Conservation (phyloP, 2,797 vertebrate genomes). For the Pelochelys cantorii region DNA sequence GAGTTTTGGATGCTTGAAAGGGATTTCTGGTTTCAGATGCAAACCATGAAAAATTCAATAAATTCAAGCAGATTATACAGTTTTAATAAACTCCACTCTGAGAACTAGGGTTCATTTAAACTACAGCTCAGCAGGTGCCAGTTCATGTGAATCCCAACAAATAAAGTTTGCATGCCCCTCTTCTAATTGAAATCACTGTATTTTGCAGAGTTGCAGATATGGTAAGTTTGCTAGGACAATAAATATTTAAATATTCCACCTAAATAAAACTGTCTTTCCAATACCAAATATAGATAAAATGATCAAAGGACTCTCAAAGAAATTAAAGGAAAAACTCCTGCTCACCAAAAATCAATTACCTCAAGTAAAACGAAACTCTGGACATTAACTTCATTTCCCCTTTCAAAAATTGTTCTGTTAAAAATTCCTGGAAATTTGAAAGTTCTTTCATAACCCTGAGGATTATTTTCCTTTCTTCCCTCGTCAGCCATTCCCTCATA, state of each 20-base stretch:
- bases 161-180: constrained; percentile 21
- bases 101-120: constrained; percentile 64
- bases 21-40: constrained; percentile 24
- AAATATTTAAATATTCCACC: constrained; percentile 71
- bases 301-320: constrained; percentile 73
- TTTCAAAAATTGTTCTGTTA: constrained; percentile 61
- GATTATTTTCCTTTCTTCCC: constrained; percentile 58
- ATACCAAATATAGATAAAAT: constrained; percentile 62
- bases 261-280: constrained; percentile 73
- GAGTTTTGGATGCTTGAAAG: constrained; percentile 5
- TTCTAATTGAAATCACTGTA: constrained; percentile 60
- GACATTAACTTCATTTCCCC: constrained; percentile 55
- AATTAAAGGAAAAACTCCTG: constrained; percentile 72
- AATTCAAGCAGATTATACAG: constrained; percentile 35
- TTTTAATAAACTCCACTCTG: constrained; percentile 59
- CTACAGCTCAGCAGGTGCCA: constrained; percentile 71
- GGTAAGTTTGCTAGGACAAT: constrained; percentile 55
- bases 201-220: constrained; percentile 58
- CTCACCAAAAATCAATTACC: constrained; percentile 63
- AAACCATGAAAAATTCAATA: constrained; percentile 37
- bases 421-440: constrained; percentile 53
- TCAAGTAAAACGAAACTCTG: constrained; percentile 65
- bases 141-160: constrained; percentile 48
- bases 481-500: constrained; percentile 50
- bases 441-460: constrained; percentile 55